A percentile compares a stretch with the other conserved stretches of the same genome.
Evolutionary conservation across 2,888 invertebrate species (phyloP).

Genomic region (Aporophyla lueneburgensis): DNA sequence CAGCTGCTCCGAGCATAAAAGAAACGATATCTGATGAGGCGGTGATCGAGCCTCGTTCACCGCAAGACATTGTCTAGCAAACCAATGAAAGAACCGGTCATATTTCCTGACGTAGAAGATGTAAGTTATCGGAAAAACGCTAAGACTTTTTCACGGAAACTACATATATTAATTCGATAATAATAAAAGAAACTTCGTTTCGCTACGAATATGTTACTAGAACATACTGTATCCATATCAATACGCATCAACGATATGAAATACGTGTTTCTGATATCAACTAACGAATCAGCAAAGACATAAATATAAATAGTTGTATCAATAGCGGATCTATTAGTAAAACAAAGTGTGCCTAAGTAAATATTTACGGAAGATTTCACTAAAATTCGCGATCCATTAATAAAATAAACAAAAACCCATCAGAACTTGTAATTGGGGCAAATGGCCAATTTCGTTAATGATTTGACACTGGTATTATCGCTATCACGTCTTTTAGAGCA

Average conservation of each 20-base stretch:
- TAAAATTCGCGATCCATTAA: slow-evolving; percentile 45
- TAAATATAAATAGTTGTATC: slow-evolving; percentile 24
- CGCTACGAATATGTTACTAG: slow-evolving; percentile 32
- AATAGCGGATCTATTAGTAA: slow-evolving; percentile 22
- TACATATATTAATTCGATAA: slow-evolving; percentile 36
- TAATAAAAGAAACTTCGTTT: slow-evolving; percentile 26
- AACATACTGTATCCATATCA: slow-evolving; percentile 25
- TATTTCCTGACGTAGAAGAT: slow-evolving; percentile 5
- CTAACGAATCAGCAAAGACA: not conserved
- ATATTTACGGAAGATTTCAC: slow-evolving; percentile 42
- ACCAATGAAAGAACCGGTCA: slow-evolving; percentile 18
- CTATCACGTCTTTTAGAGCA: not conserved
- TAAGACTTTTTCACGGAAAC: slow-evolving; percentile 1
- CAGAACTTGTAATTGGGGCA: slow-evolving; percentile 19
- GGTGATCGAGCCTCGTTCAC: slow-evolving; percentile 35
- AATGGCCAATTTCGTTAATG: slow-evolving; percentile 14
- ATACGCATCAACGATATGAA: slow-evolving; percentile 19
- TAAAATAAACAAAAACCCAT: slow-evolving; percentile 39
- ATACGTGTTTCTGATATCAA: slow-evolving; percentile 37
- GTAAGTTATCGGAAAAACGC: slow-evolving; percentile 18
- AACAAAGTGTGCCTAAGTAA: slow-evolving; percentile 45
- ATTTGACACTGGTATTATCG: slow-evolving; percentile 8
- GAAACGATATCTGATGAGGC: slow-evolving; percentile 34
- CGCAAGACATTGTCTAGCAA: slow-evolving; percentile 21
- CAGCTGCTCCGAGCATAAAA: slow-evolving; percentile 41